Base-by-base conservation (phyloP, 2,888 invertebrate species). In the Tineola bisselliella region DNA sequence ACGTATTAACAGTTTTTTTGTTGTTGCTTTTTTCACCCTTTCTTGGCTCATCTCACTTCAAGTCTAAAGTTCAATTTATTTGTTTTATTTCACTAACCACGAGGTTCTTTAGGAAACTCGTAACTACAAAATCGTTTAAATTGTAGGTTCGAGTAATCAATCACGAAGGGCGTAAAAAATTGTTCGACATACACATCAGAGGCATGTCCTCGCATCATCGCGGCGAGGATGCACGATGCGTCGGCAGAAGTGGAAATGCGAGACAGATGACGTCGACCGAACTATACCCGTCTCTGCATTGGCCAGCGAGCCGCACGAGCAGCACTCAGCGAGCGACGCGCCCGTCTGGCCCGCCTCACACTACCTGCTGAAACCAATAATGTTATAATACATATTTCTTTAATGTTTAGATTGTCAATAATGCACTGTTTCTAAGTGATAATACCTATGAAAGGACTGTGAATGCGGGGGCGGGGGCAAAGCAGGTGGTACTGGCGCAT, bases 381-480 rank as follows among this genome's bases (percentile, higher is more conserved):
- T 38, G 10, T 25, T 25, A 25, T 25, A 6, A 25, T 25, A 6
- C 25, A 25, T 4, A n/a, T n/a, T n/a, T 25, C 2, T 6, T 25
- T 2, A 25, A 25, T 4, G 6, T 4, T 25, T 25, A 6, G 2
- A 25, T 25, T 4, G 25, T 25, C 25, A 25, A 2, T 4, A 6
- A 6, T 25, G 6, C 6, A 25, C 6, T 25, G 25, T 25, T 6
- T 25, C 25, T 6, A 25, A 25, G n/a, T n/a, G n/a, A n/a, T n/a
- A n/a, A 1, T 38, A 62, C 66, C 80, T 87, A 71, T 88, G 87
- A 75, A 88, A 88, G 61, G 88, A 88, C 74, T 87, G 87, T 63
- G 87, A 87, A 74, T 88, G 88, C 67, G 88, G 83, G 67, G 88
- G 83, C 65, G 88, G 84, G 68, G 88, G 87, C 73, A 87, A 70